These are phyloP conservation scores for Malacoraja senta DNA, from an alignment of 2,797 vertebrate species.

Conservation along the genomic window DNA sequence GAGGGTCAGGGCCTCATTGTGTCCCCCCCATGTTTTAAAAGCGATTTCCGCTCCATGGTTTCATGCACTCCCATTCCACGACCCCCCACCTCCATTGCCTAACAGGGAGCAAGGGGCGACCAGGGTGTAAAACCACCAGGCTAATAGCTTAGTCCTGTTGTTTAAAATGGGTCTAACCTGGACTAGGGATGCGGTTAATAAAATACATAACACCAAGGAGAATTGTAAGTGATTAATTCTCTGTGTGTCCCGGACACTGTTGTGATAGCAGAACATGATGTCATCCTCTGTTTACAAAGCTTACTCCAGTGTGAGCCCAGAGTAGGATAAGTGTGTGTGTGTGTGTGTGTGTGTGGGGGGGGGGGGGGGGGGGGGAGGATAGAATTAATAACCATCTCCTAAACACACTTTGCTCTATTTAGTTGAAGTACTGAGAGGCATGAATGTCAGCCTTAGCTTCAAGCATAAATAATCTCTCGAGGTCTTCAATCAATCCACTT, in stretches of 20 bases:
- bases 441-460: neutral
- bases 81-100: neutral
- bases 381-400: neutral
- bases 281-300: neutral
- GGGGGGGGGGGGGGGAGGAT: neutral
- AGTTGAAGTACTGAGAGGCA: neutral
- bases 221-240: neutral
- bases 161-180: neutral
- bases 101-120: neutral
- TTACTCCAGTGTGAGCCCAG: neutral
- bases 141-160: neutral
- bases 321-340: neutral
- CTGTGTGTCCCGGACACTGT: neutral
- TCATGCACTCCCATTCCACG: too few species aligned
- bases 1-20: too few species aligned
- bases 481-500: constrained; percentile 11
- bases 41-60: too few species aligned
- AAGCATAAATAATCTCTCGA: constrained; percentile 18
- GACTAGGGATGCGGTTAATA: neutral
- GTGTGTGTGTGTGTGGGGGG: too few species aligned
- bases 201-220: constrained; percentile 15
- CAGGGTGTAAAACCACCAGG: neutral
- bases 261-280: neutral
- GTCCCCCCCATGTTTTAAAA: too few species aligned
- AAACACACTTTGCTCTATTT: neutral